A percentile compares a stretch with the other conserved stretches of the same genome.
These are phyloP conservation scores for Cyclargus thomasi DNA, from an alignment of 1,140 invertebrate species.

Conservation along the genomic window DNA sequence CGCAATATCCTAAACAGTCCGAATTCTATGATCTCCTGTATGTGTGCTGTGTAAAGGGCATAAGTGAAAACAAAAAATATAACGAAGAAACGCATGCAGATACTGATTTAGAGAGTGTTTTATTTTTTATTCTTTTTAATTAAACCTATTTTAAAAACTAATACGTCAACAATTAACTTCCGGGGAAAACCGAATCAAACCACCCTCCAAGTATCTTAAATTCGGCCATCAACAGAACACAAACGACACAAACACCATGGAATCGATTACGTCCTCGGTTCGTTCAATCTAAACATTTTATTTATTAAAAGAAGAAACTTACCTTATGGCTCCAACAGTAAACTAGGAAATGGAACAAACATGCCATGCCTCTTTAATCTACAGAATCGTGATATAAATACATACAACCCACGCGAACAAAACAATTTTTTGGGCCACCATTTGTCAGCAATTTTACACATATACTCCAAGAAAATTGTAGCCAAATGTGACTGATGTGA, in stretches of 20 bases:
- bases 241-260: slow-evolving; percentile 53
- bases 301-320: slow-evolving; percentile 44
- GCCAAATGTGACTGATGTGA: neutral
- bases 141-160: slow-evolving; percentile 21
- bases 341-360: slow-evolving; percentile 15
- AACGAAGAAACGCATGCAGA: slow-evolving; percentile 66
- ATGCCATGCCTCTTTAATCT: slow-evolving; percentile 39
- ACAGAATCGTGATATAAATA: neutral
- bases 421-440: neutral
- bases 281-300: slow-evolving; percentile 1
- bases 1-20: slow-evolving; percentile 20
- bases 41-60: slow-evolving; percentile 63
- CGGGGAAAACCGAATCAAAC: slow-evolving; percentile 28
- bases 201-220: slow-evolving; percentile 69
- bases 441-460: neutral
- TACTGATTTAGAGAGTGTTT: slow-evolving; percentile 47
- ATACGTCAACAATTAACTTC: slow-evolving; percentile 17
- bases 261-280: slow-evolving; percentile 55
- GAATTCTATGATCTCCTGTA: slow-evolving; percentile 40
- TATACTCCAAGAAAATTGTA: neutral
- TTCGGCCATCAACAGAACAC: slow-evolving; percentile 30
- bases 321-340: slow-evolving; percentile 45
- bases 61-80: slow-evolving; percentile 67
- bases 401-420: neutral
- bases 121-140: slow-evolving; percentile 26